Percentiles rank a stretch among this genome's conserved stretches.
These are phyloP conservation scores for Danio jaintianensis DNA, from an alignment of 2,797 vertebrate genomes.

Conservation along the genomic window DNA sequence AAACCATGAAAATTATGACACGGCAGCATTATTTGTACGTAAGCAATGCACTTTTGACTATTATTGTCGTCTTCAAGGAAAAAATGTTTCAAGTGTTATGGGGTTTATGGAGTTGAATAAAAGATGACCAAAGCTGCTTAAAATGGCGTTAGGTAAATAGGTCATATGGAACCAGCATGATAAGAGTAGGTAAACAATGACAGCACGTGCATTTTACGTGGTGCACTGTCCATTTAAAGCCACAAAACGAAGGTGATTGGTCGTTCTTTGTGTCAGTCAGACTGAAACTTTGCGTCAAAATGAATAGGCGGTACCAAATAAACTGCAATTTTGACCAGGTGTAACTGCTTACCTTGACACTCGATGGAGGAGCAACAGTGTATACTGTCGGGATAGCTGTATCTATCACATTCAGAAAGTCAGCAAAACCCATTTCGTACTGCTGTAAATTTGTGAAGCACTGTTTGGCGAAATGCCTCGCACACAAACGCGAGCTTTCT, in stretches of 20 bases:
- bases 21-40: background rate
- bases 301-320: background rate
- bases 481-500: conserved; percentile 42
- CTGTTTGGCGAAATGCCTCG: conserved; percentile 41
- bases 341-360: conserved; percentile 16
- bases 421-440: conserved; percentile 36
- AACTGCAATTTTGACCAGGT: background rate
- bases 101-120: background rate
- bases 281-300: background rate
- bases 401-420: conserved; percentile 25
- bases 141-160: no score
- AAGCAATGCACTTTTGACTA: background rate
- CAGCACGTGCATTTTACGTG: background rate
- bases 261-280: background rate
- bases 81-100: background rate
- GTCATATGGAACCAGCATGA: no score
- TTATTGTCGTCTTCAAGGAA: background rate
- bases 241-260: background rate
- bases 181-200: background rate
- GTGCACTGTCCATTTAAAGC: background rate
- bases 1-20: background rate
- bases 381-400: conserved; percentile 32
- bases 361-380: conserved; percentile 19
- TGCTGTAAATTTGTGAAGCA: conserved; percentile 46
- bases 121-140: background rate